These are phyloP conservation scores for Delia radicum DNA, from an alignment of 1,140 invertebrate species.

Conservation along the genomic window DNA sequence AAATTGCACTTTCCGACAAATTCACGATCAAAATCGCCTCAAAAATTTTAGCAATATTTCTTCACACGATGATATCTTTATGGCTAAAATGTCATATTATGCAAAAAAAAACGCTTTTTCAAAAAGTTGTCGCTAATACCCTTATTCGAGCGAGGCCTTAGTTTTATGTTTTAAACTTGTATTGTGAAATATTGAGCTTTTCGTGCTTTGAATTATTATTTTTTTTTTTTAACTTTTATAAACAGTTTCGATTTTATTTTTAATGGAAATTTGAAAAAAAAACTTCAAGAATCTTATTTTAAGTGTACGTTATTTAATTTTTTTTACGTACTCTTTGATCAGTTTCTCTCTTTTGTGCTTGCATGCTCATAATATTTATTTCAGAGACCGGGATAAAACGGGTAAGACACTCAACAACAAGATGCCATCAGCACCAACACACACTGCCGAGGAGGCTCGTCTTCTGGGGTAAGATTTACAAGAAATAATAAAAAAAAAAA, in stretches of 20 bases:
- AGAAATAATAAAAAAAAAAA: background rate
- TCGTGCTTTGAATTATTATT: too few species aligned
- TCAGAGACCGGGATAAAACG: slow-evolving; percentile 56
- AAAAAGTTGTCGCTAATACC: too few species aligned
- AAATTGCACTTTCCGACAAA: too few species aligned
- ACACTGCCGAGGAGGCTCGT: slow-evolving; percentile 57
- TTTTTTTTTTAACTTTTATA: too few species aligned
- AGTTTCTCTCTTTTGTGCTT: slow-evolving; percentile 36
- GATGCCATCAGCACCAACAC: slow-evolving; percentile 57
- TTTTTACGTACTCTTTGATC: background rate
- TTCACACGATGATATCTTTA: too few species aligned
- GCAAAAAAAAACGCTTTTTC: too few species aligned
- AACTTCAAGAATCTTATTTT: background rate
- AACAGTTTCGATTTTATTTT: background rate
- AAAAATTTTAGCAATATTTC: too few species aligned
- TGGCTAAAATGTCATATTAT: too few species aligned
- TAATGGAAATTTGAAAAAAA: background rate
- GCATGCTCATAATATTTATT: slow-evolving; percentile 57
- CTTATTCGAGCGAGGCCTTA: too few species aligned
- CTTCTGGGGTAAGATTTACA: slow-evolving; percentile 52
- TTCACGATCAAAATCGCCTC: too few species aligned
- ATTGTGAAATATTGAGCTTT: too few species aligned
- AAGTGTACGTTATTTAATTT: background rate
- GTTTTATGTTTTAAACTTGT: too few species aligned
- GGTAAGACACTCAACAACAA: slow-evolving; percentile 56